Evolutionary conservation across 2,888 invertebrate genomes (phyloP).

Genomic region (Aradus depressus): DNA sequence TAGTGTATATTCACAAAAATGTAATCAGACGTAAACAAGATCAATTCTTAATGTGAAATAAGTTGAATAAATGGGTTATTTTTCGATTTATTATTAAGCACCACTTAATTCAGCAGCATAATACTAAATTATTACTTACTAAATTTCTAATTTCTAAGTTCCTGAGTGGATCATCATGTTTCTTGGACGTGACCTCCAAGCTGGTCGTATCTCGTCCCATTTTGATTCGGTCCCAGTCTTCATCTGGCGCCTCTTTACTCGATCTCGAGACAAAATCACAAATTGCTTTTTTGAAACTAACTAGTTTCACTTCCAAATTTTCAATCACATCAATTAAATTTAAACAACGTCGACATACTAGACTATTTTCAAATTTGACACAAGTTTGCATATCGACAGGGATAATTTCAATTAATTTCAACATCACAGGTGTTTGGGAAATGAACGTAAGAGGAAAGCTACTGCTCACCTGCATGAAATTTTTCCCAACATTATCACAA

Average conservation of each 20-base stretch:
- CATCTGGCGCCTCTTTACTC: conserved; percentile 1
- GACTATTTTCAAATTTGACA: conserved; percentile 24
- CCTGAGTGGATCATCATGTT: too few relatives aligned
- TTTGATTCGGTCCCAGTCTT: conserved; percentile 6
- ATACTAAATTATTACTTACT: too few relatives aligned
- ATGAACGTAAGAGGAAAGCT: conserved; percentile 37
- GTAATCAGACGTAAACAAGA: too few relatives aligned
- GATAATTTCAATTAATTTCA: conserved; percentile 24
- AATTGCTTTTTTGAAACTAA: conserved; percentile 31
- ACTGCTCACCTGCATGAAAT: conserved; percentile 37
- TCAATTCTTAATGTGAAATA: too few relatives aligned
- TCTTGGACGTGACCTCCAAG: too few relatives aligned
- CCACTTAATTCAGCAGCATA: too few relatives aligned
- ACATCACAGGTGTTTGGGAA: conserved; percentile 36
- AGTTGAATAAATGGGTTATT: too few relatives aligned
- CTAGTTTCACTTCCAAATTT: conserved; percentile 37
- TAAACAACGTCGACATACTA: conserved; percentile 37
- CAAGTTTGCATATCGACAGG: conserved; percentile 24
- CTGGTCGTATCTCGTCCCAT: too few relatives aligned
- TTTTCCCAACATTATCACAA: conserved; percentile 34
- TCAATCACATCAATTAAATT: conserved; percentile 38
- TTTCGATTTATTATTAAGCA: too few relatives aligned
- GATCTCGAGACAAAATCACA: conserved; percentile 20
- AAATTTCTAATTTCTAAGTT: too few relatives aligned
- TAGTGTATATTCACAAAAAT: too few relatives aligned